phyloP scores from a whole-genome alignment of 2,888 invertebrate species.

The Dicyrtomina minuta region DNA sequence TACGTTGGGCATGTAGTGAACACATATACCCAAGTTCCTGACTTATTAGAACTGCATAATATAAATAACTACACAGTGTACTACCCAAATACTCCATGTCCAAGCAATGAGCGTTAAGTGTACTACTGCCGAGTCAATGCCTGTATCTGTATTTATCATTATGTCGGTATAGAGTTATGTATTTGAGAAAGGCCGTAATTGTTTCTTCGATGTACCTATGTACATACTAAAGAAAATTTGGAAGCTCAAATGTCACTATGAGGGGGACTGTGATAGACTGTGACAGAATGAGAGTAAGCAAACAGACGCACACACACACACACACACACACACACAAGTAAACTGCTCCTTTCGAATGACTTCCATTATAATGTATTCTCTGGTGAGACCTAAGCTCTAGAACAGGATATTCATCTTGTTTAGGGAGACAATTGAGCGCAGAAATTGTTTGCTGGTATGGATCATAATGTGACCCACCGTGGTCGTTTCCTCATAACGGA shows the following conservation, averaged over 20 bases:
- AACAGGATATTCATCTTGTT: slow-evolving; percentile 17
- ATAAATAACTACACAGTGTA: too few relatives aligned
- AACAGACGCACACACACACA: background rate
- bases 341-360: slow-evolving; percentile 1
- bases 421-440: background rate
- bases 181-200: background rate
- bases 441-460: background rate
- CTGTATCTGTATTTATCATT: background rate
- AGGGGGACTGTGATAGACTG: background rate
- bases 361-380: background rate
- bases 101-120: too few relatives aligned
- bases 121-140: too few relatives aligned
- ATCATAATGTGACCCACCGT: slow-evolving; percentile 8
- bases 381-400: background rate
- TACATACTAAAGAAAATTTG: background rate
- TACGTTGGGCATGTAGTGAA: too few relatives aligned
- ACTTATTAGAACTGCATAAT: too few relatives aligned
- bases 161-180: background rate
- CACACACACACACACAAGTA: too few relatives aligned
- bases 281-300: background rate
- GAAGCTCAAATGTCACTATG: slow-evolving; percentile 15
- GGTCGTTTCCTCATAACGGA: background rate
- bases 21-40: too few relatives aligned
- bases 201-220: too few relatives aligned
- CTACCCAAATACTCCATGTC: too few relatives aligned